phyloP scores from a whole-genome alignment of 2,113 vertebrate species.

The Salminus brasiliensis region DNA sequence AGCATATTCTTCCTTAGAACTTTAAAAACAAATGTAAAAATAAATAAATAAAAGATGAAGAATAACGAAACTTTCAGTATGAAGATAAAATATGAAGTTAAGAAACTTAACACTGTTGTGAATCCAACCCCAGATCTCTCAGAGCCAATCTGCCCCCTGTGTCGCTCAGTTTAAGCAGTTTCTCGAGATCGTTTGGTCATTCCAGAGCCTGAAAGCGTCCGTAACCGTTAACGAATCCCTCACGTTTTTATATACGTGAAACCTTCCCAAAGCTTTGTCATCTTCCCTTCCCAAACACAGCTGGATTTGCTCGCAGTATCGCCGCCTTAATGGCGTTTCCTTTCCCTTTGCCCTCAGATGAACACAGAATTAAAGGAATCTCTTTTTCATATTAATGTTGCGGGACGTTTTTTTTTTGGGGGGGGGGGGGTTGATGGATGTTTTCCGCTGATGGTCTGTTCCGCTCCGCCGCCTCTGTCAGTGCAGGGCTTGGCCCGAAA shows the following conservation, averaged over 20 bases:
- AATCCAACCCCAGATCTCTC: neutral
- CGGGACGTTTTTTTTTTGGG: neutral
- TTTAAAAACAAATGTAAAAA: no score
- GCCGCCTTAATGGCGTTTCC: slow-evolving; percentile 13
- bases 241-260: slow-evolving; percentile 10
- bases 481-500: neutral
- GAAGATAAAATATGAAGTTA: no score
- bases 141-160: neutral
- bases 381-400: slow-evolving; percentile 43
- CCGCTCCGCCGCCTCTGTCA: slow-evolving; percentile 26
- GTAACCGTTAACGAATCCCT: slow-evolving; percentile 30
- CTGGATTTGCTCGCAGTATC: slow-evolving; percentile 32
- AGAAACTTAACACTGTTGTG: no score
- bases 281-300: neutral
- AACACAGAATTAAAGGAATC: slow-evolving; percentile 37
- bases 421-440: slow-evolving; percentile 19
- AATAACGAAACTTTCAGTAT: no score
- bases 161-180: slow-evolving; percentile 12
- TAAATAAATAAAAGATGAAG: no score
- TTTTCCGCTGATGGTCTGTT: slow-evolving; percentile 15
- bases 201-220: slow-evolving; percentile 11
- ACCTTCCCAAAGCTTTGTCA: slow-evolving; percentile 20
- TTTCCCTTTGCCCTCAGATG: slow-evolving; percentile 26
- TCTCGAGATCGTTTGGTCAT: neutral
- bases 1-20: no score